Base-by-base conservation (phyloP, 2,888 invertebrate genomes). In the Oscheius sp. region DNA sequence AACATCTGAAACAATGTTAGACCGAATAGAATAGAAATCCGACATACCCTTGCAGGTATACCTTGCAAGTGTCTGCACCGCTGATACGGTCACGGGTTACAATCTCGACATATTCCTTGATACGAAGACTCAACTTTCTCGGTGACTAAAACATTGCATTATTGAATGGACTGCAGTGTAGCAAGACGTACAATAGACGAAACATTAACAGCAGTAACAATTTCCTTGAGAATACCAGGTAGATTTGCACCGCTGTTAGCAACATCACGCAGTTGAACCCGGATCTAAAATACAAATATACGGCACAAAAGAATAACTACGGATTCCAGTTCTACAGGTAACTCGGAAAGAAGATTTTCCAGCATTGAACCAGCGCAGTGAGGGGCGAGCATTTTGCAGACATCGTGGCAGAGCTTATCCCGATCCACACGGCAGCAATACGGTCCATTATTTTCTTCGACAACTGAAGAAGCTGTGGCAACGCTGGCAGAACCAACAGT, bases 381-480 rank as follows among this genome's bases (percentile, higher is more conserved):
- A 18, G 69, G 56, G 1, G 69, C 69, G 2, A 69, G 41, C 69
- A 69, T 69, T 18, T 61, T 55, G 18, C 56, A 58, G n/a, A 69
- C 18, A 41, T 69, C 41, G 16, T 68, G 35, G 16, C 68, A 52
- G 12, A 68, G 55, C n/a, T 49, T 45, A 21, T 68, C 53, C 16
- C 52, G 49, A 18, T 49, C 52, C 21, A 49, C n/a, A 12, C 43
- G 43, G 63, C 63, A 63, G 23, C 43, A 45, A 21, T 63, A 18
- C 9, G 27, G 58, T 18, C 21, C 43, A 41, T 41, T n/a, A 13
- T 41, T 16, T 43, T 2, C 43, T 61, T 6, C 5, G 23, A 21
- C 23, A 5, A 6, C 55, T 2, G 55, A 5, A 13, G 55, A 3
- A 6, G 55, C 55, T 21, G 55, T 21, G 23, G 55, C 5, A 55